Evolutionary conservation across 1,140 invertebrate species (phyloP).

Genomic region (Drosophila cardini): DNA sequence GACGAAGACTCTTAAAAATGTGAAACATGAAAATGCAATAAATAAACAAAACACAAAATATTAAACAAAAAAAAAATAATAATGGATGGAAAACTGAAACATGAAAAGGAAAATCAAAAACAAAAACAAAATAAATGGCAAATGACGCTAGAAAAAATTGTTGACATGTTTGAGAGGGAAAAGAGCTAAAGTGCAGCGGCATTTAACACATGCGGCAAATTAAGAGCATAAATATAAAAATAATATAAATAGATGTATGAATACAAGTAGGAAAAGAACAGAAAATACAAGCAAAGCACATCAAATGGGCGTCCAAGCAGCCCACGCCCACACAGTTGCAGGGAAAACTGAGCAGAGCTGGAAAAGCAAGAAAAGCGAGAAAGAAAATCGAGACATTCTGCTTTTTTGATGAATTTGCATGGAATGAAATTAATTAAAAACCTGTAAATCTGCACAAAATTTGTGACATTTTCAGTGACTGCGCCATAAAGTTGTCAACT

Average conservation of each 20-base stretch:
- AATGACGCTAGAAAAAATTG: slow-evolving; percentile 38
- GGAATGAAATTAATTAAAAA: slow-evolving; percentile 81
- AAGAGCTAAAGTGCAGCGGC: slow-evolving; percentile 68
- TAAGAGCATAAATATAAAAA: slow-evolving; percentile 58
- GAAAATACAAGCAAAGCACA: slow-evolving; percentile 21
- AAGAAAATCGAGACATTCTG: slow-evolving; percentile 33
- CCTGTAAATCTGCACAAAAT: slow-evolving; percentile 70
- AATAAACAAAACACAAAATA: slow-evolving; percentile 63
- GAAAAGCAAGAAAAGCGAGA: background rate
- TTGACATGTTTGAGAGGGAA: slow-evolving; percentile 28
- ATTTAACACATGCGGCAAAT: slow-evolving; percentile 73
- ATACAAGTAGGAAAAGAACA: slow-evolving; percentile 13
- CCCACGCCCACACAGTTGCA: slow-evolving; percentile 42
- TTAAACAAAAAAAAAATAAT: slow-evolving; percentile 44
- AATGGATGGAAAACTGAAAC: slow-evolving; percentile 16
- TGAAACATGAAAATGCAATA: slow-evolving; percentile 77
- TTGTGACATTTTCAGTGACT: slow-evolving; percentile 37
- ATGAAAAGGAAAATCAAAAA: slow-evolving; percentile 20
- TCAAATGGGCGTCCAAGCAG: slow-evolving; percentile 28
- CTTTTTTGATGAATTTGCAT: slow-evolving; percentile 69
- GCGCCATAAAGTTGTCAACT: slow-evolving; percentile 69
- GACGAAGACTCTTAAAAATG: slow-evolving; percentile 53
- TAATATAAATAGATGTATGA: slow-evolving; percentile 16
- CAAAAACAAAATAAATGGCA: slow-evolving; percentile 45
- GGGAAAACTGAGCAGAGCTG: slow-evolving; percentile 19